Conservation (phyloP, 2,113 vertebrate species). For the Rissa tridactyla region DNA sequence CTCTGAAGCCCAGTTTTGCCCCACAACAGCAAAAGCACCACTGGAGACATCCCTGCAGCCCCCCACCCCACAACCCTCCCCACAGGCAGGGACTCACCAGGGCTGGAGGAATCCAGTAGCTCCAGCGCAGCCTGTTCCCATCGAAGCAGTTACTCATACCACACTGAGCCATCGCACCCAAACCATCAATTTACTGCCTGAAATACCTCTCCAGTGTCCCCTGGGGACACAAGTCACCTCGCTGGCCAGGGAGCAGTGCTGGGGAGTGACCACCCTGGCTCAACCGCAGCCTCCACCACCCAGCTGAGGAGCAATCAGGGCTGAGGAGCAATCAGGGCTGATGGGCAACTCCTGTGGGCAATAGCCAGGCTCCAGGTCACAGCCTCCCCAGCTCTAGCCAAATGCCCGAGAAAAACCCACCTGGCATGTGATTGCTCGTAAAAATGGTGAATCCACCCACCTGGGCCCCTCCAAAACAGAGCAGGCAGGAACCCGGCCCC, state of each 20-base stretch:
- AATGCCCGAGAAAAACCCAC: background rate
- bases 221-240: rapidly evolving
- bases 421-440: rapidly evolving
- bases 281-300: rapidly evolving
- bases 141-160: rapidly evolving
- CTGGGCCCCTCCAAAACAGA: background rate
- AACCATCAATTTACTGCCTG: background rate
- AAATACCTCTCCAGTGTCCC: background rate
- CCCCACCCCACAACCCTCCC: no score
- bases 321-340: background rate
- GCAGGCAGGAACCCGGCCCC: background rate
- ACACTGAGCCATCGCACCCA: rapidly evolving
- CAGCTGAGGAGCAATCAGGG: background rate
- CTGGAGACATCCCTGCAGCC: background rate
- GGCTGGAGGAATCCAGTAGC: background rate
- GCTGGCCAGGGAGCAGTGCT: rapidly evolving
- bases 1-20: background rate
- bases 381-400: rapidly evolving
- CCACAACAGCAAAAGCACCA: background rate
- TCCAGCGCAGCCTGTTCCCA: rapidly evolving
- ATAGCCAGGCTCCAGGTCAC: background rate
- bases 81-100: background rate
- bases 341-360: background rate
- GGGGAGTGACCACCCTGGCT: background rate
- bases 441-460: background rate